Base-by-base conservation (phyloP, 2,888 invertebrate genomes). In the Latrodectus elegans region DNA sequence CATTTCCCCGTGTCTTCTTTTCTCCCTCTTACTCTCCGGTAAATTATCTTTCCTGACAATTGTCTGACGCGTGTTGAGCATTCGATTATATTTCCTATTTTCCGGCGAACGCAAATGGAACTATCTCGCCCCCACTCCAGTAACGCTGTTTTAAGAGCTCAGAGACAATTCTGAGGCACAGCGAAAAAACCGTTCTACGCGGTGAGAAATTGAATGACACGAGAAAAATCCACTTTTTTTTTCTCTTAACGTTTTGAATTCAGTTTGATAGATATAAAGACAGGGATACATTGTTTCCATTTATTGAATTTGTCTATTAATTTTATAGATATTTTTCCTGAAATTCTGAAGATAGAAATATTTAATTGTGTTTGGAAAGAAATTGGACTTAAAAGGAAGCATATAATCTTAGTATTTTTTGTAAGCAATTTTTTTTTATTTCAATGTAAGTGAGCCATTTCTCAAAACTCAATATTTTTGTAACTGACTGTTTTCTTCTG, bases 11-110 rank as follows among this genome's bases (percentile, higher is more conserved):
- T 52, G 76, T 80, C 12, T 26, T 65, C 17, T 26, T 11, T 65
- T 26, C 71, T 38, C 60, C 77, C 38, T 53, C 53, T 72, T 22
- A 26, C 49, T 60, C 38, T 70, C 85, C 65, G 71, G 84, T 84
- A 80, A 85, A 85, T 85, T 85, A 85, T 85, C 79, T 80, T 26
- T 22, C 70, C 52, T 53, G 67, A 72, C 84, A 78, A 84, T 73
- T 71, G 71, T 71, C 77, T n/a, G 73, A 55, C 38, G 71, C 64
- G 84, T 78, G 64, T 38, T 51, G 84, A 51, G 84, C 79, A 84
- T 78, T 84, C 85, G 85, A 85, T 85, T 85, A 85, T 80, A 85
- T 74, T 74, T 85, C 85, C 73, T 64, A 85, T 85, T 85, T 85
- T 70, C 80, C 64, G 26, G 64, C 73, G 64, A 64, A 60, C 60